Percentiles rank a stretch among this genome's conserved stretches.
phyloP scores from a whole-genome alignment of 1,140 invertebrate species.

The Aphis craccivora region DNA sequence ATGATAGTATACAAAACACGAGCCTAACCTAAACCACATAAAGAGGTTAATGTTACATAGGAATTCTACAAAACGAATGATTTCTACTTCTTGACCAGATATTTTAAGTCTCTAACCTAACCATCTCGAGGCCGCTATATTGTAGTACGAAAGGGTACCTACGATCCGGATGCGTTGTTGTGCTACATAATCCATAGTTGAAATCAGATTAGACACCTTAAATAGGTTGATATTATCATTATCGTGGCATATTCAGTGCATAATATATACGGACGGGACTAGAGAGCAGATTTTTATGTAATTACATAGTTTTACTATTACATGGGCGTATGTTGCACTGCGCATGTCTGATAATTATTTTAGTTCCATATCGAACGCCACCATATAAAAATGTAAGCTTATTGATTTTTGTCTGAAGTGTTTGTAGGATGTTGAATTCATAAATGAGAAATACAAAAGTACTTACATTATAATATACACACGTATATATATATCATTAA shows the following conservation, averaged over 20 bases:
- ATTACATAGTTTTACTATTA: not conserved
- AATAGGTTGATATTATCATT: not conserved
- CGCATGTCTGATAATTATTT: not conserved
- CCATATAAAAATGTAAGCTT: not conserved
- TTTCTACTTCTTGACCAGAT: not conserved
- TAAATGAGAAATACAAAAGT: not conserved
- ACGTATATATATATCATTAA: not conserved
- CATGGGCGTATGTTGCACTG: not conserved
- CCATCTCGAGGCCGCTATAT: not conserved
- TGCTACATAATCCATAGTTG: not conserved
- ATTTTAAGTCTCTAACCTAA: not conserved
- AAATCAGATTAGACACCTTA: constrained; percentile 21
- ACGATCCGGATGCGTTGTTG: constrained; percentile 23
- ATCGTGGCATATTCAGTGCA: not conserved
- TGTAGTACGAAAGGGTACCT: not conserved
- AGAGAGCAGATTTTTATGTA: not conserved
- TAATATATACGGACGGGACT: not conserved
- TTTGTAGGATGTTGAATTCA: not conserved
- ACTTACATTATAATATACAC: not conserved
- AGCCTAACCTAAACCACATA: not conserved
- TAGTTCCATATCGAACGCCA: not conserved
- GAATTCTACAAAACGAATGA: not conserved
- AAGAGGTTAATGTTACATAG: not conserved
- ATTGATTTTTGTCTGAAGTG: not conserved
- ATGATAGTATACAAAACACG: not conserved